Conservation (phyloP, 2,888 invertebrate species). For the Yponomeuta evonymella region DNA sequence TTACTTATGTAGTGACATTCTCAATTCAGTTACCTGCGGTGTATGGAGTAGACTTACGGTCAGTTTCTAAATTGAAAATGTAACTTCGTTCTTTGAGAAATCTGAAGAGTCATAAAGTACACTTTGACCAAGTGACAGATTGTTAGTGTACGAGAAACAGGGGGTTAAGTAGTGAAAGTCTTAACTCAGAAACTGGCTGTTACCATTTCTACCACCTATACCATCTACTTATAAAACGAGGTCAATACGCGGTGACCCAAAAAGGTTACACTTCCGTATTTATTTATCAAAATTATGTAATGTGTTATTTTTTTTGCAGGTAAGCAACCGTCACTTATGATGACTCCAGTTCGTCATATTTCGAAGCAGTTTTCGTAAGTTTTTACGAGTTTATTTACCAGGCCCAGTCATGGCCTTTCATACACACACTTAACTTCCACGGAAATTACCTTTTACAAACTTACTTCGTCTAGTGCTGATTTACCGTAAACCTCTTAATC, state of each 20-base stretch:
- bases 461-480: background rate
- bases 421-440: background rate
- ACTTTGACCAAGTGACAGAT: no score
- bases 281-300: background rate
- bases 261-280: background rate
- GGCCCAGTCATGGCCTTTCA: background rate
- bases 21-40: background rate
- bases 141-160: no score
- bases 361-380: background rate
- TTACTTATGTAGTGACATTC: background rate
- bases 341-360: background rate
- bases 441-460: background rate
- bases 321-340: background rate
- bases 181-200: no score
- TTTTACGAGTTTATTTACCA: background rate
- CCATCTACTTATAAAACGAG: no score
- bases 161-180: no score
- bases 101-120: no score
- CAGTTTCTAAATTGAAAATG: no score
- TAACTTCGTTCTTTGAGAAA: no score
- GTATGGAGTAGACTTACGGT: no score
- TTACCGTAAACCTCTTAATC: conserved; percentile 17
- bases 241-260: no score
- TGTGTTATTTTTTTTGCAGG: background rate
- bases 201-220: no score